Base-by-base conservation (phyloP, 64 coral and sea anemone species). In the Actinia equina region DNA sequence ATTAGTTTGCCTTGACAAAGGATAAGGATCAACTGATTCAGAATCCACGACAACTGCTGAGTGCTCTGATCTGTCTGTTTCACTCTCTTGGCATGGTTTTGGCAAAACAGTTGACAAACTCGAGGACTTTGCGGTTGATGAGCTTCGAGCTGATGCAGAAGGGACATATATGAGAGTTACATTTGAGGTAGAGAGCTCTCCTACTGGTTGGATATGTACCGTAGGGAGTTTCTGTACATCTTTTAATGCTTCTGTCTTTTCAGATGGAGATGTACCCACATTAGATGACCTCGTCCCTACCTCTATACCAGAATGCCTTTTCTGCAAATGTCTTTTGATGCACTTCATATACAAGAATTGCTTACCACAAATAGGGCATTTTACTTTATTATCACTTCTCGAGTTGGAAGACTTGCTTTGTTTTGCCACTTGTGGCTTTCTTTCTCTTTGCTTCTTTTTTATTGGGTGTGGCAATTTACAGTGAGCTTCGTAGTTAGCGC, bases 311-410 rank as follows among this genome's bases (percentile, higher is more conserved):
- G 83, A 17, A 41, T 85, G 83, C 13, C 59, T n/a, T 42, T 59
- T 43, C 56, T 85, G 83, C 27, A 85, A 27, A 63, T 85, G 83
- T 63, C 10, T 85, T 26, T 85, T 85, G 14, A 85, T 17, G 23
- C 83, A 63, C 17, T 54, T 57, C 49, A 85, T 19, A 20, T 59
- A 85, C 17, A 59, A 43, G 15, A 85, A 85, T 7, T 85, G 43
- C 17, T 59, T 85, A 19, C 45, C 20, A 85, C 83, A 85, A 17
- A 85, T 59, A 44, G 83, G 83, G 23, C 83, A 81, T 44, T 3
- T n/a, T 4, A 85, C 83, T 85, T 60, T 25, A 85, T 25, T 26
- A 37, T 13, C 25, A 30, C 27, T 13, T 3, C 25, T 74, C 23
- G 69, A 74, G 27, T 23, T n/a, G 22, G 2, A 7, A n/a, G 61